Percentiles rank a stretch among this genome's conserved stretches.
Evolutionary conservation across 1,140 invertebrate genomes (phyloP).

Genomic region (Ceratina calcarata): DNA sequence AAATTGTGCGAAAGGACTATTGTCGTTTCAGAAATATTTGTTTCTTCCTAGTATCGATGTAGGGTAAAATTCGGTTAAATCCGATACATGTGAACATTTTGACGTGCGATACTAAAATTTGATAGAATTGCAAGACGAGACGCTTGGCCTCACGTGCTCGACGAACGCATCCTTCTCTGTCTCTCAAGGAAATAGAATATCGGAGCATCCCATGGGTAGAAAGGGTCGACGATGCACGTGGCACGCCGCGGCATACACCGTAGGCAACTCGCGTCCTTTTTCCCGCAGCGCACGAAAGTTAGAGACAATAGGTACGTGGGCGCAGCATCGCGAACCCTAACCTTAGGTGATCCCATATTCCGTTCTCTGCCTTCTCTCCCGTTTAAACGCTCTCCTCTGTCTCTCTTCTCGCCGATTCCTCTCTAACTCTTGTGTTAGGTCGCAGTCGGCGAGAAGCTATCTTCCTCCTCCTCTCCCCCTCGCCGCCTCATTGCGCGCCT

Average conservation of each 20-base stretch:
- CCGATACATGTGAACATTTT: background rate
- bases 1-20: background rate
- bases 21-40: background rate
- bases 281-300: slow-evolving; percentile 66
- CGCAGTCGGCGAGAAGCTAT: slow-evolving; percentile 31
- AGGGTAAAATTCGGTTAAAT: background rate
- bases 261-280: slow-evolving; percentile 67
- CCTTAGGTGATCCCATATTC: slow-evolving; percentile 73
- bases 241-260: slow-evolving; percentile 44
- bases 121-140: background rate
- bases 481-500: slow-evolving; percentile 39
- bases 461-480: slow-evolving; percentile 44
- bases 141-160: background rate
- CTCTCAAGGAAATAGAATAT: slow-evolving; percentile 60
- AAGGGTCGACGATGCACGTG: slow-evolving; percentile 44
- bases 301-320: slow-evolving; percentile 74
- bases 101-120: too few relatives aligned
- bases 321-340: slow-evolving; percentile 74
- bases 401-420: slow-evolving; percentile 42
- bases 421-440: slow-evolving; percentile 36
- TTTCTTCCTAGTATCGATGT: background rate
- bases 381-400: slow-evolving; percentile 44
- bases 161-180: slow-evolving; percentile 33
- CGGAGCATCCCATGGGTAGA: slow-evolving; percentile 58
- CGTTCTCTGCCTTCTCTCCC: slow-evolving; percentile 63